These are phyloP conservation scores for Metalampra italica DNA, from an alignment of 2,888 invertebrate species.

Conservation along the genomic window DNA sequence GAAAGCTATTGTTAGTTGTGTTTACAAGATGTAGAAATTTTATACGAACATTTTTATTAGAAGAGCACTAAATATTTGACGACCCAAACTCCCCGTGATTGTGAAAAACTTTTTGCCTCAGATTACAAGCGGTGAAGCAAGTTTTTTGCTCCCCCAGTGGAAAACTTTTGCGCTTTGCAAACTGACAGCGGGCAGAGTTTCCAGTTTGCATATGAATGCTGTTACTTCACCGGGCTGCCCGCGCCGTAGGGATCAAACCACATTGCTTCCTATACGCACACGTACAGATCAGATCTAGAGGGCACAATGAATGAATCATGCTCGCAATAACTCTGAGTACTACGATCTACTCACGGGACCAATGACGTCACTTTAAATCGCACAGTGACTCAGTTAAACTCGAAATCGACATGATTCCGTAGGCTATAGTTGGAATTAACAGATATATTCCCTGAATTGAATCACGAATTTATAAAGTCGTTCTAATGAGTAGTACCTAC, in stretches of 20 bases:
- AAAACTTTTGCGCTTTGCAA: constrained; percentile 48
- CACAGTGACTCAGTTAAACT: constrained; percentile 46
- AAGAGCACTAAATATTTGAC: not conserved
- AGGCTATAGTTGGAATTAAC: constrained; percentile 2
- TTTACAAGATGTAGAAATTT: no score
- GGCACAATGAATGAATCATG: constrained; percentile 49
- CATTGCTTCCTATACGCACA: constrained; percentile 16
- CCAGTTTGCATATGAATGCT: constrained; percentile 55
- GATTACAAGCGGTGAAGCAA: constrained; percentile 35
- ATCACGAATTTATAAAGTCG: constrained; percentile 1
- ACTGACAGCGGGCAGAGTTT: constrained; percentile 39
- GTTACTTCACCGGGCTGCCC: constrained; percentile 28
- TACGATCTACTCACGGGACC: constrained; percentile 35
- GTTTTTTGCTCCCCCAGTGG: constrained; percentile 33
- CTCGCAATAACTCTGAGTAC: constrained; percentile 24
- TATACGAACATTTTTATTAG: no score
- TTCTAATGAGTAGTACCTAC: constrained; percentile 2
- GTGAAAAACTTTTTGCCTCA: constrained; percentile 26
- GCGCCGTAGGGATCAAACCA: constrained; percentile 34
- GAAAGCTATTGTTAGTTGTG: no score
- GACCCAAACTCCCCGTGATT: not conserved
- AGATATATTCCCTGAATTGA: not conserved
- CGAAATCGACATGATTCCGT: constrained; percentile 40
- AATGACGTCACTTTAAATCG: constrained; percentile 51
- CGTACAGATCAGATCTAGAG: constrained; percentile 13